These are phyloP conservation scores for Drosophila bipectinata DNA, from an alignment of 1,140 invertebrate genomes.

Conservation along the genomic window DNA sequence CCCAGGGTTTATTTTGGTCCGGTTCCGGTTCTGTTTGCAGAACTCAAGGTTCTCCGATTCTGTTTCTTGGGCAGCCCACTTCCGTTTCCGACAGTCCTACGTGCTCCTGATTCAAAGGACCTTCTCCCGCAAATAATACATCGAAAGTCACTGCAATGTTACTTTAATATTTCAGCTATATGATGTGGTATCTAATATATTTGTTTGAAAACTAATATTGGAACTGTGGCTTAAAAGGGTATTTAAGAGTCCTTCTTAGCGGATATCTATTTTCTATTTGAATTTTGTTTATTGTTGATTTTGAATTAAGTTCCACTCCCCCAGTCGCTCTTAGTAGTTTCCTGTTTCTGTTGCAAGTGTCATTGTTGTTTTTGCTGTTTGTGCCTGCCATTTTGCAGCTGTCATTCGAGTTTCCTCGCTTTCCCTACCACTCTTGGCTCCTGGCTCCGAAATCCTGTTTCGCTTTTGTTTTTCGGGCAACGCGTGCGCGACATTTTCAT, in stretches of 20 bases:
- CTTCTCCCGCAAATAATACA: not conserved
- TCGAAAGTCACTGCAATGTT: not conserved
- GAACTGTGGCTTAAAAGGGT: slow-evolving; percentile 18
- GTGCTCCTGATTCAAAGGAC: not conserved
- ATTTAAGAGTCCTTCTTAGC: slow-evolving; percentile 13
- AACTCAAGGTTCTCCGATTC: slow-evolving; percentile 10
- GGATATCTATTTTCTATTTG: slow-evolving; percentile 2
- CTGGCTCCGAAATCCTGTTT: not conserved
- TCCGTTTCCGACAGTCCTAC: slow-evolving; percentile 52
- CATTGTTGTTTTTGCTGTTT: slow-evolving; percentile 43
- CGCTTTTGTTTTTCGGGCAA: slow-evolving; percentile 51
- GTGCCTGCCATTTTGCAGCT: slow-evolving; percentile 69
- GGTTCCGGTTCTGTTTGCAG: slow-evolving; percentile 13
- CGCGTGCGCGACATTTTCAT: slow-evolving; percentile 77
- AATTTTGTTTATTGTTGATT: slow-evolving; percentile 64
- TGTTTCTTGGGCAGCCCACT: slow-evolving; percentile 29
- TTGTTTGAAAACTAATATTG: no score
- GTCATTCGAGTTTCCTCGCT: slow-evolving; percentile 56
- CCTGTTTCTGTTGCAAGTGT: slow-evolving; percentile 34
- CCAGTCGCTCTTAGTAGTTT: slow-evolving; percentile 35
- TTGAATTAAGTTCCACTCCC: slow-evolving; percentile 70
- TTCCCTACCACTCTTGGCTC: not conserved
- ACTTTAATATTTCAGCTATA: no score
- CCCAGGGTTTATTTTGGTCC: slow-evolving; percentile 4
- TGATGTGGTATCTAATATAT: no score